Evolutionary conservation across 92 coral and sea anemone species (phyloP).

Genomic region (Palythoa grandiflora): DNA sequence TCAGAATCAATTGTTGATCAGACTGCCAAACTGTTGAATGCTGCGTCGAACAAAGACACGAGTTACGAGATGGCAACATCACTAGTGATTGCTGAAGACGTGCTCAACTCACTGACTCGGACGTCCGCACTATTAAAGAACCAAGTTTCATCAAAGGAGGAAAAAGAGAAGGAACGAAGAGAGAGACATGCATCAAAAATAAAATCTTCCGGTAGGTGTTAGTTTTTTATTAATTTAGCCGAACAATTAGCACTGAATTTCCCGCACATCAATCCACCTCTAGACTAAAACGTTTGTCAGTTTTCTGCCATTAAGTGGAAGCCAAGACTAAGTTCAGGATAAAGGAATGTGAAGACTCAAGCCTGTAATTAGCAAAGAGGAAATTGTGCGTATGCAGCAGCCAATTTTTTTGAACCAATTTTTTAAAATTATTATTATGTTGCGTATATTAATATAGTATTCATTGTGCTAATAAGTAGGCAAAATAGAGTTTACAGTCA

Average conservation of each 20-base stretch:
- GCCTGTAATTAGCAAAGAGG: too few relatives aligned
- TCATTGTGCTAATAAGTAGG: too few relatives aligned
- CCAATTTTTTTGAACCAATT: too few relatives aligned
- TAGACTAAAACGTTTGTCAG: too few relatives aligned
- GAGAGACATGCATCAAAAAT: constrained; percentile 64
- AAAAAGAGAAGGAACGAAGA: constrained; percentile 71
- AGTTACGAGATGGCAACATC: constrained; percentile 66
- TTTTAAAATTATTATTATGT: too few relatives aligned
- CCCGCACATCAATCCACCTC: neutral
- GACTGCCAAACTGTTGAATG: constrained; percentile 78
- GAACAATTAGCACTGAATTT: neutral
- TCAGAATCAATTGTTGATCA: constrained; percentile 86
- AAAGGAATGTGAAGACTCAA: too few relatives aligned
- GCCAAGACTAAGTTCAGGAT: too few relatives aligned
- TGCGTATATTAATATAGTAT: too few relatives aligned
- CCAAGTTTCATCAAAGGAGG: constrained; percentile 65
- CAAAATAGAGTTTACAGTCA: too few relatives aligned
- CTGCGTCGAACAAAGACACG: constrained; percentile 70
- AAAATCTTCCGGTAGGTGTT: constrained; percentile 71
- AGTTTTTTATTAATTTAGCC: neutral
- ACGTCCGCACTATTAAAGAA: constrained; percentile 79
- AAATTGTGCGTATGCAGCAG: too few relatives aligned
- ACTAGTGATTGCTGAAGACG: constrained; percentile 82
- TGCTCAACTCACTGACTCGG: constrained; percentile 83
- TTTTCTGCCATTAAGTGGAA: too few relatives aligned